A percentile compares a stretch with the other conserved stretches of the same genome.
These are phyloP conservation scores for Drosophila kurseongensis DNA, from an alignment of 1,140 invertebrate genomes.

Conservation along the genomic window DNA sequence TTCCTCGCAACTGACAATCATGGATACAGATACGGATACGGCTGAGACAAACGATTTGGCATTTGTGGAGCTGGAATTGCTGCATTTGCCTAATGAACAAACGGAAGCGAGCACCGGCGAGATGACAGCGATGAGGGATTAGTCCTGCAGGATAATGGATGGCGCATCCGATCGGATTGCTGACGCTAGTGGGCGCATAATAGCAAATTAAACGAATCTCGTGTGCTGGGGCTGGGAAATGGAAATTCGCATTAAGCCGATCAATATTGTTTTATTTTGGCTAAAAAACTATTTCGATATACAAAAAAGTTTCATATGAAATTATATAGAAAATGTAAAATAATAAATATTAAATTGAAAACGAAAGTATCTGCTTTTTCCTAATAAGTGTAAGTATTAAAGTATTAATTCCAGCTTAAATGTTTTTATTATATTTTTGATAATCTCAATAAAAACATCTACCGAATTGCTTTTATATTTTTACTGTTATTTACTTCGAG, in stretches of 20 bases:
- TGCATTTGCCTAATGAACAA: constrained; percentile 63
- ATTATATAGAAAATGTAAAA: too few relatives aligned
- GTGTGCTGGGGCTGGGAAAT: background rate
- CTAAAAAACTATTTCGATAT: background rate
- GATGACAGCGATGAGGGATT: constrained; percentile 30
- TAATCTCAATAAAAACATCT: too few relatives aligned
- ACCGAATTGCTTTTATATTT: too few relatives aligned
- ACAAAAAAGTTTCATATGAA: too few relatives aligned
- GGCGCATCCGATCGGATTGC: constrained; percentile 1
- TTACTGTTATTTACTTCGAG: too few relatives aligned
- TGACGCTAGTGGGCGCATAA: background rate
- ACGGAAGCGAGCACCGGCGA: constrained; percentile 24
- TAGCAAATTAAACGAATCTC: constrained; percentile 2
- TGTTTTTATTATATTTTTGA: too few relatives aligned
- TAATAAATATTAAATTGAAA: too few relatives aligned
- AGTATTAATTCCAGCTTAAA: too few relatives aligned
- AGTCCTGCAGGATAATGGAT: constrained; percentile 7
- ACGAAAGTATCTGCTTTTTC: too few relatives aligned
- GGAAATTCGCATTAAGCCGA: background rate
- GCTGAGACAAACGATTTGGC: constrained; percentile 66
- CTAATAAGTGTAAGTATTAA: too few relatives aligned
- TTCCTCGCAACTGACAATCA: constrained; percentile 15
- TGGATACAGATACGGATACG: constrained; percentile 32
- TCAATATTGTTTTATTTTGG: background rate
- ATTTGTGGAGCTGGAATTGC: constrained; percentile 63